Conservation (phyloP, 2,797 vertebrate species). For the Sternotherus odoratus region DNA sequence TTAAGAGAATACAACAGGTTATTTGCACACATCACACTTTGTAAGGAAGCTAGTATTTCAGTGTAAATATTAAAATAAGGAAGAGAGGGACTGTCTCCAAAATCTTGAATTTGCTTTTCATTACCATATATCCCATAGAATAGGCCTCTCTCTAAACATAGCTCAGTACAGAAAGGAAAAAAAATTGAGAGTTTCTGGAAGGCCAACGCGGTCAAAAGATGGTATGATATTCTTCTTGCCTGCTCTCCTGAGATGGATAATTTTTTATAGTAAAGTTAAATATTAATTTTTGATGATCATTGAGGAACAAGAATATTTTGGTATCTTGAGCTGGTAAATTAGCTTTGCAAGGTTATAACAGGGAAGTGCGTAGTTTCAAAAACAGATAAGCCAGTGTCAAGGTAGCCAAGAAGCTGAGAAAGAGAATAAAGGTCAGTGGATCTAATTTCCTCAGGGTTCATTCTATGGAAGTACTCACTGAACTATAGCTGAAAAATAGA, state of each 20-base stretch:
- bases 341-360: not conserved
- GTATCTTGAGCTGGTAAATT: not conserved
- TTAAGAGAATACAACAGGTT: not conserved
- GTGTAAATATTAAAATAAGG: not conserved
- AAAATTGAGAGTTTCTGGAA: not conserved
- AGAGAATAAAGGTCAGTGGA: not conserved
- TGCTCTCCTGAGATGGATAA: not conserved
- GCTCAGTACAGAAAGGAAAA: not conserved
- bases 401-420: slow-evolving; percentile 4
- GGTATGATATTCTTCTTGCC: slow-evolving; percentile 26
- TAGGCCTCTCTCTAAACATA: not conserved
- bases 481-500: not conserved
- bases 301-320: not conserved
- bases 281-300: not conserved
- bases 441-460: not conserved
- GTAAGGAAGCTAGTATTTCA: not conserved
- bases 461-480: not conserved
- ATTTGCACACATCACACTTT: not conserved
- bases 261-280: slow-evolving; percentile 16
- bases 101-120: not conserved
- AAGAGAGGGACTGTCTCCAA: not conserved
- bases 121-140: not conserved
- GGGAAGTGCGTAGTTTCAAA: slow-evolving; percentile 25
- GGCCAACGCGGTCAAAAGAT: not conserved
- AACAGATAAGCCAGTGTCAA: slow-evolving; percentile 9